Evolutionary conservation across 2,797 vertebrate genomes (phyloP), one percentile per base, ranked within the genome.

Genomic region (Spheniscus humboldti): DNA sequence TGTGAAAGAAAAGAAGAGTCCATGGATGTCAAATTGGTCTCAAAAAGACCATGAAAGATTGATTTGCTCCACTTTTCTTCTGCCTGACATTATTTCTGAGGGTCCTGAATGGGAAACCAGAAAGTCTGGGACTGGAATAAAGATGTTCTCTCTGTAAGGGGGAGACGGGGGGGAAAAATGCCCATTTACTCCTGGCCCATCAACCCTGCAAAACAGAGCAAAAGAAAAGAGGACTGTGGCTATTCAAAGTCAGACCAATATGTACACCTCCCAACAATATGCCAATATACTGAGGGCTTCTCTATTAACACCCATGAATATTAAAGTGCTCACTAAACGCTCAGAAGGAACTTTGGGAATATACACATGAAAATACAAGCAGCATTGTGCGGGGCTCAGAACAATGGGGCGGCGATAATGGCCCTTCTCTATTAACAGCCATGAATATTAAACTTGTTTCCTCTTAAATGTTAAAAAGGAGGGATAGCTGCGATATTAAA

Each of bases 231-330:
- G 98, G 96, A 98, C 97, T 97, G 98, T 95, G 98, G 97, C 98
- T 98, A 98, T 98, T 97, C 98, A 98, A 97, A 98, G 98, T 98
- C 97, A 96, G 96, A 98, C 97, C 97, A 98, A 98, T 98, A 98
- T 98, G 98, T 98, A 98, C 98, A 98, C 98, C 98, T 98, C 97
- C 97, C 98, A 98, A 99, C 98, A 98, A 98, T 98, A 98, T 98
- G 91, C 99, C 98, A 98, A 99, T 99, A 98, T 98, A 98, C 98
- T 98, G 98, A 98, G 97, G 98, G 98, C 97, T 97, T 99, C 98
- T 98, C 98, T 98, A 98, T 98, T 99, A 99, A 99, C 98, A 98
- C 92, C 99, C 98, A 99, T 99, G 99, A 99, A 99, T 99, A 99
- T 99, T 99, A 99, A 99, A 98, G 98, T 98, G 97, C 97, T 96